Evolutionary conservation across 2,797 vertebrate species (phyloP).

Genomic region (Lepidocolaptes lacrymiger): DNA sequence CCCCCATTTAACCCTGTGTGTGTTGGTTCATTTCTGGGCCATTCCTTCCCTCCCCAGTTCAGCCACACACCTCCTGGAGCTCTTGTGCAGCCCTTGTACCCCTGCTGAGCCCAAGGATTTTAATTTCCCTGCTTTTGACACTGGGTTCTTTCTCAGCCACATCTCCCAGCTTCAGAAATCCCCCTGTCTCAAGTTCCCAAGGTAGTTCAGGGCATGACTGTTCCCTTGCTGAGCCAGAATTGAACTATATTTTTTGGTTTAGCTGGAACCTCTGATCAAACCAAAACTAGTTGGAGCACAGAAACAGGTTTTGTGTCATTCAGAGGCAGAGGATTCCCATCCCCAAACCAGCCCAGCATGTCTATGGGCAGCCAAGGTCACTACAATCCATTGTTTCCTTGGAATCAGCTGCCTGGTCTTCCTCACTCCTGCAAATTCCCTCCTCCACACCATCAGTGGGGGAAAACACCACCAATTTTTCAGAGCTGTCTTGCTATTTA

Average conservation of each 20-base stretch:
- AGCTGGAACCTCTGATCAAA: not conserved
- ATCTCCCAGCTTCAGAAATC: slow-evolving; percentile 33
- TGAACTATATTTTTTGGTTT: not conserved
- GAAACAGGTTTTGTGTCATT: not conserved
- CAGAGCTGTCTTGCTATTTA: not conserved
- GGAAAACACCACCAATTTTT: rapidly evolving
- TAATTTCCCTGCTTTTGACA: slow-evolving; percentile 17
- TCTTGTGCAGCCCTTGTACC: not conserved
- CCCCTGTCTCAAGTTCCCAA: not conserved
- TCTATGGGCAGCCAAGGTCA: not conserved
- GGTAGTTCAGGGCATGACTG: not conserved
- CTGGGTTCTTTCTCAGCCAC: slow-evolving; percentile 18
- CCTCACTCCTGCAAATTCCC: not conserved
- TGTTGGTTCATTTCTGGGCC: not conserved
- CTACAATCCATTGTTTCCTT: not conserved
- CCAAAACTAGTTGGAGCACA: not conserved
- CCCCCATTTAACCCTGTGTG: not conserved
- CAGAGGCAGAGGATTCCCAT: not conserved
- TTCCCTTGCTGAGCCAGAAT: not conserved
- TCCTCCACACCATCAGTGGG: too few species aligned
- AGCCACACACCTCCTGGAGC: not conserved
- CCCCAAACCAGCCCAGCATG: not conserved
- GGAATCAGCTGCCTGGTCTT: not conserved
- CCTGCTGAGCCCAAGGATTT: slow-evolving; percentile 36
- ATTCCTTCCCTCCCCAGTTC: not conserved